phyloP scores from a whole-genome alignment of 2,888 invertebrate genomes.

The Tortricodes alternella region DNA sequence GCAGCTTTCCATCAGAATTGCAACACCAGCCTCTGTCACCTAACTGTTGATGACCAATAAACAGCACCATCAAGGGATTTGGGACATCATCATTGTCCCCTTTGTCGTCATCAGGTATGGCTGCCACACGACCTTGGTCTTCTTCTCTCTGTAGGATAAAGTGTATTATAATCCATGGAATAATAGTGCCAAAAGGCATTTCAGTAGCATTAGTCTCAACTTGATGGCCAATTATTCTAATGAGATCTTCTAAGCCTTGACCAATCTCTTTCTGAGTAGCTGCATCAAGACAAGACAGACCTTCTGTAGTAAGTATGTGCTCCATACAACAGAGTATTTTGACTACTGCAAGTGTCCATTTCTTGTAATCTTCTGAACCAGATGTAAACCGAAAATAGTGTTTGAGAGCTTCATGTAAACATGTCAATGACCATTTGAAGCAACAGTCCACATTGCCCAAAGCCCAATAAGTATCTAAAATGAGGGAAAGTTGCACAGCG shows the following conservation, averaged over 20 bases:
- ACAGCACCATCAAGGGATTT: slow-evolving; percentile 88
- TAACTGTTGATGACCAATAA: slow-evolving; percentile 92
- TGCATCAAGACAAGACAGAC: slow-evolving; percentile 74
- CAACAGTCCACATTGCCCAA: slow-evolving; percentile 84
- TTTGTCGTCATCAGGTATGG: slow-evolving; percentile 60
- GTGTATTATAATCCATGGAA: slow-evolving; percentile 93
- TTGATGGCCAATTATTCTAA: slow-evolving; percentile 89
- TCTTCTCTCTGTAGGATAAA: slow-evolving; percentile 89
- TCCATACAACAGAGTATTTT: slow-evolving; percentile 75
- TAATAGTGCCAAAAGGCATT: slow-evolving; percentile 86
- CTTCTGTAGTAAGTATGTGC: slow-evolving; percentile 70
- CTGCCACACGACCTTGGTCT: slow-evolving; percentile 84
- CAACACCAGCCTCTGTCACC: slow-evolving; percentile 91
- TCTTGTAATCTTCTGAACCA: slow-evolving; percentile 69
- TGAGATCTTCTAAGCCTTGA: slow-evolving; percentile 88
- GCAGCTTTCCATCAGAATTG: slow-evolving; percentile 88
- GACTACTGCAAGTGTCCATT: slow-evolving; percentile 71
- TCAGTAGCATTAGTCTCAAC: slow-evolving; percentile 87
- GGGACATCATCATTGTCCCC: slow-evolving; percentile 84
- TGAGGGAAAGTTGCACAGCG: slow-evolving; percentile 82
- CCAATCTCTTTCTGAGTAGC: slow-evolving; percentile 83
- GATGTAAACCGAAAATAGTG: slow-evolving; percentile 81
- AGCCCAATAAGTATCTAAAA: slow-evolving; percentile 86
- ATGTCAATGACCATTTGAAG: slow-evolving; percentile 89
- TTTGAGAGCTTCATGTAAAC: slow-evolving; percentile 88